Conservation (phyloP, 2,797 vertebrate genomes). For the Takifugu ocellatus region DNA sequence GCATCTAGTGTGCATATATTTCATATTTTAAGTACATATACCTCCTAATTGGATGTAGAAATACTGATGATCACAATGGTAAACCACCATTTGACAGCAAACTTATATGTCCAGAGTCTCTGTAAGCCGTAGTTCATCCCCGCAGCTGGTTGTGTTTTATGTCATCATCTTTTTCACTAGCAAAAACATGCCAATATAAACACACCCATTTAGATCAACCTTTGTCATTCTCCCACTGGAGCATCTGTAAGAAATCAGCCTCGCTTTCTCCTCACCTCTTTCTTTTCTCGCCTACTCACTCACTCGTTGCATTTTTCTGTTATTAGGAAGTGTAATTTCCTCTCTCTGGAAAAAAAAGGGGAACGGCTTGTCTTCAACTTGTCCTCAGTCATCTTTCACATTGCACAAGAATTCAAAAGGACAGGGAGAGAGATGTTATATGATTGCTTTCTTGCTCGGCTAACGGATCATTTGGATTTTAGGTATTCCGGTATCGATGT, state of each 20-base stretch:
- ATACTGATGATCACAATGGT: too few relatives aligned
- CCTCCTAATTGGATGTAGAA: too few relatives aligned
- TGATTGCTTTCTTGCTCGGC: too few relatives aligned
- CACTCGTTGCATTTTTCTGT: slow-evolving; percentile 33
- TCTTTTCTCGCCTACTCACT: slow-evolving; percentile 37
- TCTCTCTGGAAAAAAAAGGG: slow-evolving; percentile 18
- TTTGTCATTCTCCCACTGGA: slow-evolving; percentile 51
- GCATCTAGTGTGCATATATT: too few relatives aligned
- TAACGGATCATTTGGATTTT: too few relatives aligned
- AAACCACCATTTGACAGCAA: too few relatives aligned
- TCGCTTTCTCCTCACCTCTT: slow-evolving; percentile 26
- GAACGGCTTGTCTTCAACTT: slow-evolving; percentile 57
- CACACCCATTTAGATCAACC: slow-evolving; percentile 39
- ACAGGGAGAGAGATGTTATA: slow-evolving; percentile 1
- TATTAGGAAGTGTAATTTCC: slow-evolving; percentile 30
- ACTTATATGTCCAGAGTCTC: too few relatives aligned
- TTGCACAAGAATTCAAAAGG: slow-evolving; percentile 3
- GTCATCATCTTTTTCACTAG: neutral
- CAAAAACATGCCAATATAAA: slow-evolving; percentile 40
- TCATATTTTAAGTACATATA: too few relatives aligned
- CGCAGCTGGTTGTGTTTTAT: too few relatives aligned
- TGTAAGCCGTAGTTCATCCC: too few relatives aligned
- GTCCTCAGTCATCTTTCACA: slow-evolving; percentile 46
- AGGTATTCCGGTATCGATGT: neutral
- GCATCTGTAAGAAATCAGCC: slow-evolving; percentile 64